These are phyloP conservation scores for Eupithecia abbreviata DNA, from an alignment of 2,888 invertebrate genomes.

Conservation along the genomic window DNA sequence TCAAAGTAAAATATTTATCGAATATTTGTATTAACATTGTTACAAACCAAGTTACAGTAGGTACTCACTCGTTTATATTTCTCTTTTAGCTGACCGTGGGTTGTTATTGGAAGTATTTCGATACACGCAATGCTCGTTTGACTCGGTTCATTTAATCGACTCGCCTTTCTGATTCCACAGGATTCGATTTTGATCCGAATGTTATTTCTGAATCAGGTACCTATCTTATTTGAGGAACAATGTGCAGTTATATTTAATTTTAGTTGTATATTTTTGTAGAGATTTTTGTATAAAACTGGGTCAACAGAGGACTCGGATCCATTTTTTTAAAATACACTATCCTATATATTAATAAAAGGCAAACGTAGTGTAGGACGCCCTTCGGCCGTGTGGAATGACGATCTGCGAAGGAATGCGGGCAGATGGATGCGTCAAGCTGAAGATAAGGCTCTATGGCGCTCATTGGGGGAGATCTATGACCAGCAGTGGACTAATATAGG, in stretches of 20 bases:
- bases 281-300: neutral
- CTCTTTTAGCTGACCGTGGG: constrained; percentile 13
- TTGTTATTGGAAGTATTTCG: constrained; percentile 71
- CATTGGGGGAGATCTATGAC: no score
- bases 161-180: constrained; percentile 38
- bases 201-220: constrained; percentile 21
- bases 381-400: no score
- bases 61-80: constrained; percentile 4
- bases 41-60: neutral
- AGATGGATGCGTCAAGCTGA: no score
- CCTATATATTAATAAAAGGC: no score
- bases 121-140: constrained; percentile 72
- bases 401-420: no score
- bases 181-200: constrained; percentile 46
- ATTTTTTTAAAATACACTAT: no score
- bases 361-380: no score
- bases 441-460: no score
- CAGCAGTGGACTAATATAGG: no score
- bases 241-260: neutral
- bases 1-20: neutral
- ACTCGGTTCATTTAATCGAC: constrained; percentile 60
- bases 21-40: neutral
- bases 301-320: no score
- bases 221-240: neutral
- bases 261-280: neutral